Percentiles rank a stretch among this genome's conserved stretches.
Evolutionary conservation across 1,140 invertebrate species (phyloP).

Genomic region (Drosophila kikkawai): DNA sequence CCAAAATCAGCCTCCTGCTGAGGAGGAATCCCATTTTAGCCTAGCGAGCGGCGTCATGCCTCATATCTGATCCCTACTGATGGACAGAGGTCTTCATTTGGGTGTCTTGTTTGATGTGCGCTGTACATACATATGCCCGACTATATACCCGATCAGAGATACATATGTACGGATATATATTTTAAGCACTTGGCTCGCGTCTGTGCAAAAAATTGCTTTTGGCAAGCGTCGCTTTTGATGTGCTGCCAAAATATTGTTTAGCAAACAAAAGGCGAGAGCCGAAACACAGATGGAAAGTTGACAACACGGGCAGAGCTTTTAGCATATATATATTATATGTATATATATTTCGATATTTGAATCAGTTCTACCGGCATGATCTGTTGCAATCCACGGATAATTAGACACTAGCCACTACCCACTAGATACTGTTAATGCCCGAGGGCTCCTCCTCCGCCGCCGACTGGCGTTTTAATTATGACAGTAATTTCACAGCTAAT

Average conservation of each 20-base stretch:
- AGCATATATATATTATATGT: slow-evolving; percentile 3
- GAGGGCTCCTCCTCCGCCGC: slow-evolving; percentile 6
- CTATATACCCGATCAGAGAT: slow-evolving; percentile 10
- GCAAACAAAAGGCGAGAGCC: slow-evolving; percentile 66
- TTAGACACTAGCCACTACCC: slow-evolving; percentile 24
- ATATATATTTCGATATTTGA: slow-evolving; percentile 13
- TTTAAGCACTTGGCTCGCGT: slow-evolving; percentile 56
- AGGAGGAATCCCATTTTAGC: slow-evolving; percentile 36
- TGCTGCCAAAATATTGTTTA: slow-evolving; percentile 80
- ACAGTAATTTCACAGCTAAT: slow-evolving; percentile 55
- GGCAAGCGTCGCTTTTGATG: slow-evolving; percentile 76
- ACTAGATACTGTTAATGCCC: slow-evolving; percentile 12
- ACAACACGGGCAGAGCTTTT: slow-evolving; percentile 53
- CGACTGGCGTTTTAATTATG: slow-evolving; percentile 17
- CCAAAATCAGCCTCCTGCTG: slow-evolving; percentile 37
- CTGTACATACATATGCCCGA: neutral
- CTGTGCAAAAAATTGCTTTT: slow-evolving; percentile 73
- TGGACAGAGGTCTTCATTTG: slow-evolving; percentile 62
- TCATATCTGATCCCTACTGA: slow-evolving; percentile 65
- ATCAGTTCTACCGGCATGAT: slow-evolving; percentile 18
- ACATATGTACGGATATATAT: slow-evolving; percentile 36
- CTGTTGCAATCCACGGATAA: slow-evolving; percentile 39
- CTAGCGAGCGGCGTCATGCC: slow-evolving; percentile 52
- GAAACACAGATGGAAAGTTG: slow-evolving; percentile 48
- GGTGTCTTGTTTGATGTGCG: slow-evolving; percentile 60